phyloP scores from a whole-genome alignment of 1,140 invertebrate genomes.

The Oncopodura yosiiana region DNA sequence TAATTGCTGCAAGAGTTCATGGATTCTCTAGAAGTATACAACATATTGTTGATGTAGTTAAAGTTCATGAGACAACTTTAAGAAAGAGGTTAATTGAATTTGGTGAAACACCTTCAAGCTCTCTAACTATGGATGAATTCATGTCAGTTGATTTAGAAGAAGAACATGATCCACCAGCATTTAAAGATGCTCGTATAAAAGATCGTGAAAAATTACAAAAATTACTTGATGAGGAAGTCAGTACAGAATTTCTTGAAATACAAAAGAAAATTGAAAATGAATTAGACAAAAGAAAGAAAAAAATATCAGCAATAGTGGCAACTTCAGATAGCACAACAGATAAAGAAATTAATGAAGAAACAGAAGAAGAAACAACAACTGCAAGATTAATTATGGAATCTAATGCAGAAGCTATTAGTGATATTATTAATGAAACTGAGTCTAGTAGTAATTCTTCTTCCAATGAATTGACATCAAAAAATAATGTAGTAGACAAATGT shows the following conservation, averaged over 20 bases:
- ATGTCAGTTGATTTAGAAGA: conserved; percentile 93
- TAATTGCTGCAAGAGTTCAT: conserved; percentile 87
- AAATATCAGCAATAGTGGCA: neutral
- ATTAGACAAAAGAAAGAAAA: conserved; percentile 27
- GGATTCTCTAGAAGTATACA: conserved; percentile 76
- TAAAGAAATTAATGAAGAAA: neutral
- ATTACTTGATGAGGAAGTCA: conserved; percentile 41
- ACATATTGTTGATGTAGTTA: conserved; percentile 90
- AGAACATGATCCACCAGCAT: conserved; percentile 91
- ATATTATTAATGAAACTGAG: conserved; percentile 12
- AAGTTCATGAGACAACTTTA: conserved; percentile 88
- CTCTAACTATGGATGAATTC: conserved; percentile 90
- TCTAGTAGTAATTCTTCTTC: neutral
- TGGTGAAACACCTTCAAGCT: conserved; percentile 82
- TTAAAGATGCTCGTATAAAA: conserved; percentile 76
- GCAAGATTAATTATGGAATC: conserved; percentile 34
- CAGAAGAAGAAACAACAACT: conserved; percentile 5
- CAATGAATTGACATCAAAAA: neutral
- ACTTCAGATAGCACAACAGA: neutral
- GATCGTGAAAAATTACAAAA: conserved; percentile 69
- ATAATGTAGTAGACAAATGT: neutral
- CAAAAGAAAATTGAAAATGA: conserved; percentile 42
- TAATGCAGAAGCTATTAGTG: conserved; percentile 30
- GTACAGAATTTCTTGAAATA: conserved; percentile 54
- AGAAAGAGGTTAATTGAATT: conserved; percentile 90